Conservation (phyloP, 2,113 vertebrate genomes). For the Patagioenas fasciata region DNA sequence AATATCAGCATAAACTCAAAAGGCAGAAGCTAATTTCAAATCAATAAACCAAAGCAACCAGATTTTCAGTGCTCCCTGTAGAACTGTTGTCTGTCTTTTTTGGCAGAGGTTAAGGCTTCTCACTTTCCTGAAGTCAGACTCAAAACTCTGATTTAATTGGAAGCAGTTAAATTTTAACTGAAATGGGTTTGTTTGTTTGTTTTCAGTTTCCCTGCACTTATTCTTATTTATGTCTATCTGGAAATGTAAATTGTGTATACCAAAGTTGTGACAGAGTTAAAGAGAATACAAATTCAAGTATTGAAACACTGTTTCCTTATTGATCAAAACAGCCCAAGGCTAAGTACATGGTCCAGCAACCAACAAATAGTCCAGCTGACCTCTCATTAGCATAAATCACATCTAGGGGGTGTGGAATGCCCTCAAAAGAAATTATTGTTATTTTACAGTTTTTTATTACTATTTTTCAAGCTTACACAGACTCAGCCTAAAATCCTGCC, state of each 20-base stretch:
- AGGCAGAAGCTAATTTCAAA: neutral
- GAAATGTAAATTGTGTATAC: neutral
- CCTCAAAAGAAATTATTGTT: neutral
- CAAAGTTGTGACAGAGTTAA: neutral
- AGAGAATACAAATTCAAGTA: neutral
- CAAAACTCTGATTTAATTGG: neutral
- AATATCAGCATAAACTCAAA: neutral
- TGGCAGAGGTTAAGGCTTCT: neutral
- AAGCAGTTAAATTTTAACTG: neutral
- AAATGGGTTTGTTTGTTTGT: neutral
- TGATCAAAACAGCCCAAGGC: neutral
- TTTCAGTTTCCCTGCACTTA: neutral
- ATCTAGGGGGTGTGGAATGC: neutral
- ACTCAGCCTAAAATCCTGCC: neutral
- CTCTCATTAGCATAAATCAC: neutral
- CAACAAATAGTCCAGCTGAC: neutral
- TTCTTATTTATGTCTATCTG: neutral
- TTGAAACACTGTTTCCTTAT: neutral
- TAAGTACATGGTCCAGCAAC: neutral
- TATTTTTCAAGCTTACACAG: neutral
- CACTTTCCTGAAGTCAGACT: neutral
- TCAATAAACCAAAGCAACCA: neutral
- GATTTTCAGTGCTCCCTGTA: neutral
- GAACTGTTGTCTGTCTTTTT: rapidly evolving
- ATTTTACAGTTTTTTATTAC: neutral